Base-by-base conservation (phyloP, 2,888 invertebrate genomes). In the Ctena decussata region DNA sequence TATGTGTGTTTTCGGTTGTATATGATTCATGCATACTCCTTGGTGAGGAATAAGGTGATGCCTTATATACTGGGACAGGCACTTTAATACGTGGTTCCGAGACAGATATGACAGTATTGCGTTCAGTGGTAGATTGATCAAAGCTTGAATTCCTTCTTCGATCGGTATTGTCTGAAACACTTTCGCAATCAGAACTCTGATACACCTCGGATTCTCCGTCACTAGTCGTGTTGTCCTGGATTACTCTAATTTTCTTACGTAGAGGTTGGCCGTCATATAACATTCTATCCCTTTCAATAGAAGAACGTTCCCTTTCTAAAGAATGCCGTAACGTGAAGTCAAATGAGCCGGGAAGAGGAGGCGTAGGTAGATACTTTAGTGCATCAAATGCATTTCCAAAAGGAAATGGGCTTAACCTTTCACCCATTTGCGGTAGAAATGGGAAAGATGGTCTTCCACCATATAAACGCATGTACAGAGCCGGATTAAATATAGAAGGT, bases 381-480 rank as follows among this genome's bases (percentile, higher is more conserved):
- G 81, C 79, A 11, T 89, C 87, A 15, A 91, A 81, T 39, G 86
- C 75, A 37, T 81, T 76, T 21, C 85, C 84, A 60, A 89, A 90
- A 18, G 92, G 91, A 72, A 91, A 91, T 12, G 83, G 65, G 6
- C 89, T 87, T 32, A 82, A 79, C 18, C 79, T 80, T 12, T 85
- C 86, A 32, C 90, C 91, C 30, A 93, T 49, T 6, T 91, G 90
- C 11, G 93, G 92, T 73, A 91, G 92, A 74, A 93, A 89, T 53
- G 94, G 92, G 75, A 91, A 91, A 5, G 93, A 77, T 24, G 94
- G 92, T 21, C 93, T 82, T 60, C 27, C 77, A 65, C 83, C 90
- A 79, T 92, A 92, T 78, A 94, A 82, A 73, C 90, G 86, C 92
- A 92, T 92, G 74, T 92, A 92, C 1, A 92, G 71, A 0, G 92